Base-by-base conservation (phyloP, 2,797 vertebrate species). In the Salmo trutta region DNA sequence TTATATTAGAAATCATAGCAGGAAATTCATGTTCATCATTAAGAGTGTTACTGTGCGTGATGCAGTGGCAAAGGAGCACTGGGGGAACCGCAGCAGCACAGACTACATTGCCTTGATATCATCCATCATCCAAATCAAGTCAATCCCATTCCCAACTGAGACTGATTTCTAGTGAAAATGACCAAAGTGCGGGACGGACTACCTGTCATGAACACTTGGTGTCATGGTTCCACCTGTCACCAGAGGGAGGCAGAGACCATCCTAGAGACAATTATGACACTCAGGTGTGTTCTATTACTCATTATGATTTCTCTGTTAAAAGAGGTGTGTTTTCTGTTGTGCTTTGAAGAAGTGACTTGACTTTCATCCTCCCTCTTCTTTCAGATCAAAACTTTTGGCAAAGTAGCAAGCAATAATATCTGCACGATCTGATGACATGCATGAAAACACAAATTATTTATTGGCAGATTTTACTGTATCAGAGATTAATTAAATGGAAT, bases 1-100 rank as follows among this genome's bases (percentile, higher is more conserved):
- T 80, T 82, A 79, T 83, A 73, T 79, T 76, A 70, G 75, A 69
- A 85, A 83, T 79, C 68, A 79, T 41, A 77, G 72, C 31, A 65
- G 47, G 52, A 66, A n/a, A n/a, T n/a, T n/a, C n/a, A n/a, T n/a
- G n/a, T n/a, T n/a, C n/a, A n/a, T n/a, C n/a, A n/a, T n/a, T 75
- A 53, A 67, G 64, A 10, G 65, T 75, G 54, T 72, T 72, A 54
- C 51, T 29, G 27, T 10, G 31, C 4, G 51, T 16, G 24, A 72
- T 15, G 51, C 21, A 53, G 51, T 27, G 27, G 15, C 71, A 6
- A 2, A 16, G 27, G 51, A 17, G 24, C 71, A 72, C 51, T 16
- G 24, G 33, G 21, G 71, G 71, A 17, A 72, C 71, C 8, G 53
- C 14, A 33, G 24, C 27, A 56, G 7, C 59, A 27, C 31, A 56